Conservation (phyloP, 2,888 invertebrate genomes). For the Leucophenga montana region DNA sequence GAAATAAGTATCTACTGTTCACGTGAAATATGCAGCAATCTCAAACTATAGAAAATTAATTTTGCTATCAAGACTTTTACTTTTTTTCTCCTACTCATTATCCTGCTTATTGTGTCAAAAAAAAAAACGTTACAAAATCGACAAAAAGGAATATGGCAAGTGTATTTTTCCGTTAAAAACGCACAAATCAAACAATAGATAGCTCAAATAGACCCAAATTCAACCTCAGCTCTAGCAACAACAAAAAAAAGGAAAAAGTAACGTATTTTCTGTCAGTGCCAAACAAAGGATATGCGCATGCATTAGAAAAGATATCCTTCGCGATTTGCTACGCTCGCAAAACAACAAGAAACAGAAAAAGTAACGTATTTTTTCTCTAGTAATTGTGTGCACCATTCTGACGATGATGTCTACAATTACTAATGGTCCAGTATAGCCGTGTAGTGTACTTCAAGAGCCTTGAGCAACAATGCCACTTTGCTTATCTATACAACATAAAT, state of each 20-base stretch:
- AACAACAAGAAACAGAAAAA: slow-evolving; percentile 6
- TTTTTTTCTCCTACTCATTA: too few species aligned
- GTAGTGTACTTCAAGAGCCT: background rate
- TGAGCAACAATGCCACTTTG: background rate
- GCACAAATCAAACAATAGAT: background rate
- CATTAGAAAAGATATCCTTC: slow-evolving; percentile 1
- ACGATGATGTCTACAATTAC: background rate
- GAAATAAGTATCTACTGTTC: too few species aligned
- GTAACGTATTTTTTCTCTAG: slow-evolving; percentile 23
- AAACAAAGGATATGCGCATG: slow-evolving; percentile 7
- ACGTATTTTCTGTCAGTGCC: slow-evolving; percentile 7
- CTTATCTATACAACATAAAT: slow-evolving; percentile 19
- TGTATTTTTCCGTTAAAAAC: slow-evolving; percentile 17
- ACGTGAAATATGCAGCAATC: too few species aligned
- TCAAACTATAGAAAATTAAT: too few species aligned
- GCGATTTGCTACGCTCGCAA: slow-evolving; percentile 22
- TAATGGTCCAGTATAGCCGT: slow-evolving; percentile 6
- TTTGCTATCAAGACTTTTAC: too few species aligned
- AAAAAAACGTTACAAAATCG: slow-evolving; percentile 19
- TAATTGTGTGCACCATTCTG: background rate
- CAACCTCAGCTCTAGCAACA: background rate
- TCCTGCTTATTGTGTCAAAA: too few species aligned
- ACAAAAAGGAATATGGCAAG: background rate
- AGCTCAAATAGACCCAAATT: slow-evolving; percentile 7
- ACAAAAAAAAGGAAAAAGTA: slow-evolving; percentile 11